Base-by-base conservation (phyloP, 2,797 vertebrate genomes). In the Poecilia velifera region DNA sequence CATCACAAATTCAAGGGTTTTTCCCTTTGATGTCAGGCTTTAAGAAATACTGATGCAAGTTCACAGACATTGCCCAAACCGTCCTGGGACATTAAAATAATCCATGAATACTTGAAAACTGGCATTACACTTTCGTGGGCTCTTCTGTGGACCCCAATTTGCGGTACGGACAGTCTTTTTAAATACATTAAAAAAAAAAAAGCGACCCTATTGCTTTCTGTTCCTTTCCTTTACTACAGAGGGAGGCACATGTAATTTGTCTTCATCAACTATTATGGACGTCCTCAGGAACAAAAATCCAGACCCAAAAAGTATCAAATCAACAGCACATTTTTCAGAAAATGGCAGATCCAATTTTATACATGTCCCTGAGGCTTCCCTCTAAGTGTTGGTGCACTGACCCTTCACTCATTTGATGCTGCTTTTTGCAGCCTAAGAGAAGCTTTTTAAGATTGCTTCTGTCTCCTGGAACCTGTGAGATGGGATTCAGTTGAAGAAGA, bases 291-390 rank as follows among this genome's bases (percentile, higher is more conserved):
- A 94, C 91, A 93, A 90, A 90, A 94, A 92, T 90, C 86, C 73
- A 57, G 86, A 93, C 84, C 91, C 43, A 81, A 95, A 94, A 94
- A 94, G 90, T 91, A 96, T 96, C 94, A 94, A 95, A 95, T 95
- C 93, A 95, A 94, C 90, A 91, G 91, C 89, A 91, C 94, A 95
- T 95, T 95, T 96, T 96, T 95, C 95, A 93, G 91, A 95, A 95
- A 94, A 96, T 96, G 94, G 94, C 95, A 96, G 95, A 96, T 96
- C 92, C 94, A 96, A 96, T 96, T 96, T 95, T 92, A 95, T 88
- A 90, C 91, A 89, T 82, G 90, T 95, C 95, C 95, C 95, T 70
- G 89, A 94, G 95, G 94, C 92, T 91, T 93, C 91, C 88, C 90
- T 87, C 93, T 92, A 93, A 94, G 94, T 92, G 92, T 94, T 91